A percentile compares a stretch with the other conserved stretches of the same genome.
Evolutionary conservation across 1,140 invertebrate genomes (phyloP).

Genomic region (Platorchestia sp.): DNA sequence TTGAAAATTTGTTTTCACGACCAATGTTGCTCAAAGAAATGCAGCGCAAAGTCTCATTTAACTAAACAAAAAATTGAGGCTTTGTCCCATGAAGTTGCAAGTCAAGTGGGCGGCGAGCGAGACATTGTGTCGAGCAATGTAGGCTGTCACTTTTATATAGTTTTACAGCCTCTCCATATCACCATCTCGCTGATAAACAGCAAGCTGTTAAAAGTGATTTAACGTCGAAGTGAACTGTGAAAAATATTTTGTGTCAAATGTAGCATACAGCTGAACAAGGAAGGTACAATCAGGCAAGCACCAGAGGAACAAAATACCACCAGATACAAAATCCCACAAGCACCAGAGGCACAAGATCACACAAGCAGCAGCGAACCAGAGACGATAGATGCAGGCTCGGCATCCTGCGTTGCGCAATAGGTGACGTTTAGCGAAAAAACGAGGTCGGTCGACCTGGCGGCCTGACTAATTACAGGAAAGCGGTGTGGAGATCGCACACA

Average conservation of each 20-base stretch:
- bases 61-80: too few relatives aligned
- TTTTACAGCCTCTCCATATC: too few relatives aligned
- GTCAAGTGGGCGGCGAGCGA: too few relatives aligned
- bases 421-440: not conserved
- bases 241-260: not conserved
- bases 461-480: not conserved
- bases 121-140: too few relatives aligned
- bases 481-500: not conserved
- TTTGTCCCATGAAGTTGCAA: too few relatives aligned
- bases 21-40: too few relatives aligned
- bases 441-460: constrained; percentile 27
- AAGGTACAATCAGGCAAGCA: not conserved
- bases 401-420: constrained; percentile 47
- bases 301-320: not conserved
- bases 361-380: not conserved
- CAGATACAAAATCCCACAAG: not conserved
- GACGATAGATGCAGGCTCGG: not conserved
- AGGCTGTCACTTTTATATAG: too few relatives aligned
- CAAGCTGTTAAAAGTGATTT: too few relatives aligned
- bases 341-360: not conserved
- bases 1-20: too few relatives aligned
- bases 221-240: not conserved
- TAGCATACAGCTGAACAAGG: not conserved
- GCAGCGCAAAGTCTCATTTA: too few relatives aligned
- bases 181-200: too few relatives aligned